Evolutionary conservation across 2,797 vertebrate species (phyloP), one percentile per base, ranked within the genome.

Genomic region (Phrynocephalus guinanensis): DNA sequence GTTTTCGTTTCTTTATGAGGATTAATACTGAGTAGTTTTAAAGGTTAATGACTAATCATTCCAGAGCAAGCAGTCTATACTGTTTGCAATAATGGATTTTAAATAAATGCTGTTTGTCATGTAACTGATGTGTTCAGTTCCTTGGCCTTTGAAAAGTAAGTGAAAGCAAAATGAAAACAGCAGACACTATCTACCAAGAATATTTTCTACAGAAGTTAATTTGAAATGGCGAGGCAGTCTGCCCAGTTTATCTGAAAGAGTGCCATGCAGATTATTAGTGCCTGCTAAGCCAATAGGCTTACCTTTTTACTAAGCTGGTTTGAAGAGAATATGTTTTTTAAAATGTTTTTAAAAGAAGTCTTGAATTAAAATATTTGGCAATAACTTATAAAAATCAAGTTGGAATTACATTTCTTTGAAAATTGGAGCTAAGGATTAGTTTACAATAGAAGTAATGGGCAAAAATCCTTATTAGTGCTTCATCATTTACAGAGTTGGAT

Each of bases 131-230:
- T 83, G 80, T 83, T 22, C 66, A 79, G 81, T 88, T 6, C 48
- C 66, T 93, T 77, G 38, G 26, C 26, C 82, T 67, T 91, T 83
- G 63, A 44, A 79, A 91, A 44, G 38, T 4, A 44, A 44, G 38
- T 44, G 38, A 44, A 88, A 82, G 24, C 75, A 85, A 75, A 86
- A 87, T 30, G 50, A 82, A 91, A 92, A 91, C 26, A 67, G 63
- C 77, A 71, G 30, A 30, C 78, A 73, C 20, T 30, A 81, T 71
- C 66, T 71, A 71, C 22, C 30, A 68, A 22, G 10, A 71, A 48
- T 75, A 77, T 83, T 38, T 20, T 16, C 63, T 78, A 38, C 22
- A 77, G 48, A 78, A 52, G 63, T 83, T 83, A 44, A 68, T 83
- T 77, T 77, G 24, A 77, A 87, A 77, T 77, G 60, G 48, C 48